These are phyloP conservation scores for Papilio gigon DNA, from an alignment of 2,888 invertebrate species.

Conservation along the genomic window DNA sequence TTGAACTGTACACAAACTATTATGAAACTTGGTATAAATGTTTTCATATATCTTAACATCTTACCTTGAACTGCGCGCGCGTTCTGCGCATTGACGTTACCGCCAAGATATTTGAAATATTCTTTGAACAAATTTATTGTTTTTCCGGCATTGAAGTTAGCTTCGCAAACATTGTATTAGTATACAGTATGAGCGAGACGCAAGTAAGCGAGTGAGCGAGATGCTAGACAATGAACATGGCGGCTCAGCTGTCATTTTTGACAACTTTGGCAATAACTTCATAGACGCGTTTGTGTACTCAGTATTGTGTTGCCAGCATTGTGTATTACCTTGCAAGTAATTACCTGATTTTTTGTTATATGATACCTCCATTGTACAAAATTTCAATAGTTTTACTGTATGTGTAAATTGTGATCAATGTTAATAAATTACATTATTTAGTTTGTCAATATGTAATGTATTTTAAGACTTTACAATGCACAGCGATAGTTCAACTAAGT, in stretches of 20 bases:
- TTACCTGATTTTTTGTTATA: constrained; percentile 45
- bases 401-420: constrained; percentile 5
- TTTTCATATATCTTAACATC: too few relatives aligned
- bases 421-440: background rate
- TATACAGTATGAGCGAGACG: constrained; percentile 7
- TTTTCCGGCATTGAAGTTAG: constrained; percentile 5
- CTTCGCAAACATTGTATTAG: background rate
- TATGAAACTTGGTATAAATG: background rate
- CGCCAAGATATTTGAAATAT: too few relatives aligned
- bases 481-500: constrained; percentile 61
- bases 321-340: background rate
- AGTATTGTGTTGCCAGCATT: constrained; percentile 1
- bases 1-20: background rate
- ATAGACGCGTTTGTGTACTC: background rate
- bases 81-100: too few relatives aligned
- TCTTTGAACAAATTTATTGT: too few relatives aligned
- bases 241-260: constrained; percentile 3
- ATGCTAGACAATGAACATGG: background rate
- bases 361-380: constrained; percentile 68
- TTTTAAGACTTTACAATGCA: constrained; percentile 34
- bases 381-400: constrained; percentile 44
- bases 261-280: background rate
- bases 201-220: background rate
- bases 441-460: constrained; percentile 26
- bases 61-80: too few relatives aligned